Evolutionary conservation across 2,113 vertebrate species (phyloP), one percentile per base, ranked within the genome.

Genomic region (Quiscalus mexicanus): DNA sequence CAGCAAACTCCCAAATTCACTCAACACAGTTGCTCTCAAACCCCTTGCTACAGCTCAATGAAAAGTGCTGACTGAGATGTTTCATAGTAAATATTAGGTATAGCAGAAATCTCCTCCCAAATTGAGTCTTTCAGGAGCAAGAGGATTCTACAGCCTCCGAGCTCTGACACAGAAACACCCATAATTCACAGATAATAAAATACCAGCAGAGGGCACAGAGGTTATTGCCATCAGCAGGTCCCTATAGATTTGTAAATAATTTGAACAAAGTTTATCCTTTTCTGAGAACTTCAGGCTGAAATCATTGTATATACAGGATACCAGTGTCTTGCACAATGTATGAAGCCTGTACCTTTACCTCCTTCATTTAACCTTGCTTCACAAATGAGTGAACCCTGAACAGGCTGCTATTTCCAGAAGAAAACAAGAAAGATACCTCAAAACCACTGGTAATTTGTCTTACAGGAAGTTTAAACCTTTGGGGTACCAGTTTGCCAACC

Each of bases 181-280:
- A 80, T 94, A 96, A 95, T 75, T 93, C 84, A 96, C 37, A 62
- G 88, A 93, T 74, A 92, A 96, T 67, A 95, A 95, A 91, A 93
- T 76, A 91, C 63, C 55, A 83, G 77, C 53, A 41, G 59, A 91
- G 74, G 81, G 74, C 91, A 94, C 15, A 53, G 70, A 85, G 89
- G 91, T 91, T 87, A 93, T 85, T 87, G 93, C 91, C 81, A 93
- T 77, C 93, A 85, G 67, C 75, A 89, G 53, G 25, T 87, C 94
- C 81, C 74, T 73, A 42, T 17, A 58, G 87, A 82, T 95, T 15
- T 73, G 70, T 88, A 95, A 96, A 95, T 94, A n/a, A 63, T 62
- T 69, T 73, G 55, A 96, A 89, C 91, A 77, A 87, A 79, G 50
- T 37, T 79, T 49, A 59, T 22, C n/a, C 35, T 94, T 93, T 93